A percentile compares a stretch with the other conserved stretches of the same genome.
Conservation (phyloP, 2,888 invertebrate genomes). For the Zygogramma bicolorata region DNA sequence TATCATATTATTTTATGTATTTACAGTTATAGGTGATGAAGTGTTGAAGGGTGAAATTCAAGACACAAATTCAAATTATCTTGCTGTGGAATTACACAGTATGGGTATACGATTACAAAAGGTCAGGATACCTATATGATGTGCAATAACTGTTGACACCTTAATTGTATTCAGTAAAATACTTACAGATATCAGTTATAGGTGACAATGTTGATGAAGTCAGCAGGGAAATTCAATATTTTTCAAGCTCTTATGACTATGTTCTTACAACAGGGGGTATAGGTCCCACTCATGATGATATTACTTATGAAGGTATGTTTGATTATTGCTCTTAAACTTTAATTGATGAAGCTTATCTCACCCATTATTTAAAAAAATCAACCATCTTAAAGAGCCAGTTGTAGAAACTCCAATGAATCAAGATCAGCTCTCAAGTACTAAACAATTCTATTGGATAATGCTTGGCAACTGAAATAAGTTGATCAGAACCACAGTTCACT, state of each 20-base stretch:
- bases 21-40: slow-evolving; percentile 81
- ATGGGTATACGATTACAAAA: slow-evolving; percentile 74
- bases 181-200: slow-evolving; percentile 73
- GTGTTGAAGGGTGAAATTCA: slow-evolving; percentile 78
- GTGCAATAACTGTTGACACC: not conserved
- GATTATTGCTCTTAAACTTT: too few relatives aligned
- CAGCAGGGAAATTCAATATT: slow-evolving; percentile 72
- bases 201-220: slow-evolving; percentile 76
- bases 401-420: too few relatives aligned
- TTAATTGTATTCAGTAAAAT: slow-evolving; percentile 24
- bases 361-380: too few relatives aligned
- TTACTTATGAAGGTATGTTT: slow-evolving; percentile 75
- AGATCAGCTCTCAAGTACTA: too few relatives aligned
- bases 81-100: slow-evolving; percentile 72
- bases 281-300: slow-evolving; percentile 84
- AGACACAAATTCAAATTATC: slow-evolving; percentile 77
- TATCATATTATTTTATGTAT: slow-evolving; percentile 14
- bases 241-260: slow-evolving; percentile 73
- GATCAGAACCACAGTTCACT: too few relatives aligned
- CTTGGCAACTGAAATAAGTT: too few relatives aligned
- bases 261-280: slow-evolving; percentile 84
- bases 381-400: too few relatives aligned
- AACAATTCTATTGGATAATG: too few relatives aligned
- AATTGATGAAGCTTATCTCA: too few relatives aligned
- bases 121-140: slow-evolving; percentile 59